These are phyloP conservation scores for Teinopalpus imperialis DNA, from an alignment of 2,888 invertebrate species.

Conservation along the genomic window DNA sequence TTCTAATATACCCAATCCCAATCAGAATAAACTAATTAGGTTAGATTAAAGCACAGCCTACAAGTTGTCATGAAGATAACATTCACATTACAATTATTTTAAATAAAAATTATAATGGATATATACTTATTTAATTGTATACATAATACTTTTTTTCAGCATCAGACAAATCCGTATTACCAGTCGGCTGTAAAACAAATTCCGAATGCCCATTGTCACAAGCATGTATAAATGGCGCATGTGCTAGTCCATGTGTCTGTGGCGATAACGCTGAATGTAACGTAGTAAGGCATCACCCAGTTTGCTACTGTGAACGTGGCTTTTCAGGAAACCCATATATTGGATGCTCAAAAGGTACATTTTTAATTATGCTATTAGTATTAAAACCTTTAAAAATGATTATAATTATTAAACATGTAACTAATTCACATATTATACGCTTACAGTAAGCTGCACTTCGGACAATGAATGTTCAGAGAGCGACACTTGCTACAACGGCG, in stretches of 20 bases:
- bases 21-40: not conserved
- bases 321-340: constrained; percentile 93
- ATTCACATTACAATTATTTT: no score
- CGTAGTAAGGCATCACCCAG: constrained; percentile 92
- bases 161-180: constrained; percentile 77
- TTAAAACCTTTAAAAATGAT: not conserved
- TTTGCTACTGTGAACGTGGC: constrained; percentile 91
- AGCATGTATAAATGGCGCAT: constrained; percentile 90
- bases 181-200: constrained; percentile 87
- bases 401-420: not conserved
- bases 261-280: constrained; percentile 91
- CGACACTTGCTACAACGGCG: constrained; percentile 91
- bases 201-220: constrained; percentile 91
- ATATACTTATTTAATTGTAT: no score
- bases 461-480: constrained; percentile 91
- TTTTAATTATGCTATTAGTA: not conserved
- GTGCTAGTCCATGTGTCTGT: constrained; percentile 92
- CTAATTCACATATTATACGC: constrained; percentile 24
- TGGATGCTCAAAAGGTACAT: constrained; percentile 87
- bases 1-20: not conserved
- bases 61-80: no score
- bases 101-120: no score
- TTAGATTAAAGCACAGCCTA: not conserved
- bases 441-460: constrained; percentile 89
- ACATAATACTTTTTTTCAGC: no score